phyloP scores from a whole-genome alignment of 2,113 vertebrate species.

The Cheirogaleus medius region DNA sequence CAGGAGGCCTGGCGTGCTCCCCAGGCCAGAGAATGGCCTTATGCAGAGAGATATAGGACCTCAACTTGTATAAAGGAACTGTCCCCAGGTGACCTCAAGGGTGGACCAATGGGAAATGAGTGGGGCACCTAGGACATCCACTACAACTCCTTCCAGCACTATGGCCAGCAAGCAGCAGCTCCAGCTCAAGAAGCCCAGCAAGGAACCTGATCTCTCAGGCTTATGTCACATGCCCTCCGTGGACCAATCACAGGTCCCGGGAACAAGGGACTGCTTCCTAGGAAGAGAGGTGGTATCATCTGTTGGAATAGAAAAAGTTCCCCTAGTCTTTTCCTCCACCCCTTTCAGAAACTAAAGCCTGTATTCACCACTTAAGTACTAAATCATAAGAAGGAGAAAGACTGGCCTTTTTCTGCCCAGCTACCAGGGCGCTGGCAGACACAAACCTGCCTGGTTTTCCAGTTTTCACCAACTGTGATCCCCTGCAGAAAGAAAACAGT shows the following conservation, averaged over 20 bases:
- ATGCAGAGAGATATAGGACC: background rate
- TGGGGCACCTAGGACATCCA: background rate
- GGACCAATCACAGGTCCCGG: background rate
- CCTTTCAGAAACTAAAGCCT: background rate
- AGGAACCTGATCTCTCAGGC: background rate
- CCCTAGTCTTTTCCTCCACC: background rate
- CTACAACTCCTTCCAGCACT: background rate
- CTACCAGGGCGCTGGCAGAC: background rate
- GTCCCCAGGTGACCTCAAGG: background rate
- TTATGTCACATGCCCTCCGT: background rate
- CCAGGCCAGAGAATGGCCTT: background rate
- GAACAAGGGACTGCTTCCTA: background rate
- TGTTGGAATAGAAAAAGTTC: background rate
- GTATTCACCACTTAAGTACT: background rate
- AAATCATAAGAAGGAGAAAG: background rate
- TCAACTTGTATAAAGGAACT: background rate
- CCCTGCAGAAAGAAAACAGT: constrained; percentile 84
- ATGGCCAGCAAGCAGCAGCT: background rate
- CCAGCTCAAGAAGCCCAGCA: background rate
- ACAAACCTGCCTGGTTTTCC: constrained; percentile 48
- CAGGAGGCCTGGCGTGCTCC: background rate
- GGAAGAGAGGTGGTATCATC: background rate
- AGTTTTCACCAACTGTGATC: constrained; percentile 80
- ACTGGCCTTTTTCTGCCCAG: background rate
- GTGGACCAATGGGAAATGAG: background rate